These are phyloP conservation scores for Stenchaetothrips biformis DNA, from an alignment of 2,888 invertebrate species.

Conservation along the genomic window DNA sequence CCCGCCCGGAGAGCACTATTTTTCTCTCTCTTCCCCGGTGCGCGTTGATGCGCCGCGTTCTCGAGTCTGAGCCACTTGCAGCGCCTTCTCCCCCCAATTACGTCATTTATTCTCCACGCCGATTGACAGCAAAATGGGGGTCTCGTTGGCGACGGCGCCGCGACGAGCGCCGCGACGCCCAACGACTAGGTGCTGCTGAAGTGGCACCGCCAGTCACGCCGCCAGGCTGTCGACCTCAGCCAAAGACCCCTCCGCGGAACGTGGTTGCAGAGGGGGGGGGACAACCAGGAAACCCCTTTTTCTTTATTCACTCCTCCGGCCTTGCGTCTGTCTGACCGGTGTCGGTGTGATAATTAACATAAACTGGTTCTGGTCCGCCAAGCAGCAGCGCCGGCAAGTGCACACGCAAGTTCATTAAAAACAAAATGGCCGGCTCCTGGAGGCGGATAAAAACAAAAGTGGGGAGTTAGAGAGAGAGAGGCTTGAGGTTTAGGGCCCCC, in stretches of 20 bases:
- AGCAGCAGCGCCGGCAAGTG: not conserved
- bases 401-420: not conserved
- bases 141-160: not conserved
- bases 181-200: too few relatives aligned
- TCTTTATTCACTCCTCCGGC: too few relatives aligned
- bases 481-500: not conserved
- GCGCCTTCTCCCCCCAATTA: not conserved
- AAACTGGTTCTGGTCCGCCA: not conserved
- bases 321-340: too few relatives aligned
- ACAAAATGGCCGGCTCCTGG: conserved; percentile 8
- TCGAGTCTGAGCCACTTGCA: too few relatives aligned
- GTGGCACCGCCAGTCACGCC: not conserved
- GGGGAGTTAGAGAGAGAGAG: not conserved
- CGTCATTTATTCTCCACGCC: not conserved
- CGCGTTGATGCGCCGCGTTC: too few relatives aligned
- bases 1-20: too few relatives aligned
- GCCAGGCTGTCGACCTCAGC: not conserved
- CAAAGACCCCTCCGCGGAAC: not conserved
- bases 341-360: not conserved
- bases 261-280: not conserved
- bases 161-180: too few relatives aligned
- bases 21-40: too few relatives aligned
- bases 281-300: too few relatives aligned
- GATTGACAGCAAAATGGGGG: not conserved
- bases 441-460: not conserved